These are phyloP conservation scores for Equus przewalskii DNA, from an alignment of 2,113 vertebrate species.

Conservation along the genomic window DNA sequence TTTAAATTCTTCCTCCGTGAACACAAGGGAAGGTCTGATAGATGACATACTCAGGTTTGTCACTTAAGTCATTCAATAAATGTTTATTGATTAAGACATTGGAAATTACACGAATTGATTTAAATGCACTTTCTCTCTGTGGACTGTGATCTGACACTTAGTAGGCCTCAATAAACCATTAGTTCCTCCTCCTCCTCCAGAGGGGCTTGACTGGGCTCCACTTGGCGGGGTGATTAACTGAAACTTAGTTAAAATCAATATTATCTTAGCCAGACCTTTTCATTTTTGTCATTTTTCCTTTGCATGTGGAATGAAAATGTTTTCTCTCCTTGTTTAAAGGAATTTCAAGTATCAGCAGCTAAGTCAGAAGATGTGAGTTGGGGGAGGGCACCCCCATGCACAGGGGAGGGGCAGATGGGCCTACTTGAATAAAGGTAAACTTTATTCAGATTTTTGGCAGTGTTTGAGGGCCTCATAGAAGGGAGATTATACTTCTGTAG, in stretches of 20 bases:
- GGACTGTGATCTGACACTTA: not conserved
- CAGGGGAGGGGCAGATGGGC: not conserved
- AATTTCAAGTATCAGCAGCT: conserved; percentile 37
- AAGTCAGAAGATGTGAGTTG: not conserved
- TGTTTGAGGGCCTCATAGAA: not conserved
- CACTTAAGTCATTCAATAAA: not conserved
- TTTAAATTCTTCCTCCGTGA: not conserved
- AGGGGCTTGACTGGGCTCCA: not conserved
- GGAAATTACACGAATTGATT: not conserved
- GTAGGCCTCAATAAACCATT: not conserved
- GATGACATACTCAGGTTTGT: conserved; percentile 4
- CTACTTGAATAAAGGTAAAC: not conserved
- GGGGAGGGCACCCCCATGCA: not conserved
- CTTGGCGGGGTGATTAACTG: not conserved
- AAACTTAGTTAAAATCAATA: not conserved
- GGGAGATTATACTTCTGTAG: not conserved
- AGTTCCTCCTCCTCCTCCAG: not conserved
- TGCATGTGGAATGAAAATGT: conserved; percentile 28
- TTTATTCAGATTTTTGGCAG: not conserved
- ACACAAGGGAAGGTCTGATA: not conserved
- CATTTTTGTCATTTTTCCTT: conserved; percentile 57
- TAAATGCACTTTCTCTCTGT: not conserved
- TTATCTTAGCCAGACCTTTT: conserved; percentile 24
- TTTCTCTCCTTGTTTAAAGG: conserved; percentile 26
- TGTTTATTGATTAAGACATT: not conserved